Evolutionary conservation across 1,140 invertebrate species (phyloP).

Genomic region (Drosophila lacertosa): DNA sequence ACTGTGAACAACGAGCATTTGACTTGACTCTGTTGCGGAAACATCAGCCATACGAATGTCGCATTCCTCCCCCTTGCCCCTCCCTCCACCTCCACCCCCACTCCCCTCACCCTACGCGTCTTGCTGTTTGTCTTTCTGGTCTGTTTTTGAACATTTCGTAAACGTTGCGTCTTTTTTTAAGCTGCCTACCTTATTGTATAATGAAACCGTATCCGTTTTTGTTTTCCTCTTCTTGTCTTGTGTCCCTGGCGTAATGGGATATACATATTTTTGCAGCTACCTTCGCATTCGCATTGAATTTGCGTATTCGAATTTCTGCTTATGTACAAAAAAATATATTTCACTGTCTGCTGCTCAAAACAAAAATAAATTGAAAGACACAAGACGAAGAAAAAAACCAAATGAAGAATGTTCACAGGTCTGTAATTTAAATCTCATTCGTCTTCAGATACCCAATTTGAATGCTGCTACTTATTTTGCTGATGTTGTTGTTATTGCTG

Average conservation of each 20-base stretch:
- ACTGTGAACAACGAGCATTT: conserved; percentile 46
- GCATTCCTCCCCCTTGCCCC: background rate
- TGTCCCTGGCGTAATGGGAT: conserved; percentile 65
- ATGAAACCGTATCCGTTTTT: conserved; percentile 55
- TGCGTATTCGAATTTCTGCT: conserved; percentile 68
- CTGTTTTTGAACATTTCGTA: conserved; percentile 32
- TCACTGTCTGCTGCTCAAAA: background rate
- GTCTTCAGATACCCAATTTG: conserved; percentile 11
- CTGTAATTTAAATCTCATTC: conserved; percentile 59
- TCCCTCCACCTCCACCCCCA: background rate
- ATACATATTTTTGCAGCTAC: conserved; percentile 62
- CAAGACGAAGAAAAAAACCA: conserved; percentile 37
- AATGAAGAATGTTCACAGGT: conserved; percentile 52
- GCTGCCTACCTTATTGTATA: conserved; percentile 55
- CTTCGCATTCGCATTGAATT: conserved; percentile 27
- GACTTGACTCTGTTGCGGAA: conserved; percentile 45
- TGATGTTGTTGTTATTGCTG: conserved; percentile 1
- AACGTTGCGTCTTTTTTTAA: conserved; percentile 46
- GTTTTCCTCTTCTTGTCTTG: no score
- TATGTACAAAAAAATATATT: conserved; percentile 76
- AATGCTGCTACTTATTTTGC: conserved; percentile 8
- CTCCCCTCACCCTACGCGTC: background rate
- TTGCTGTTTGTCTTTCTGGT: conserved; percentile 6
- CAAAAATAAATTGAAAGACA: conserved; percentile 17
- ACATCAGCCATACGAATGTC: conserved; percentile 32